A percentile compares a stretch with the other conserved stretches of the same genome.
Conservation (phyloP, 2,797 vertebrate genomes). For the Rhadinocentrus ornatus region DNA sequence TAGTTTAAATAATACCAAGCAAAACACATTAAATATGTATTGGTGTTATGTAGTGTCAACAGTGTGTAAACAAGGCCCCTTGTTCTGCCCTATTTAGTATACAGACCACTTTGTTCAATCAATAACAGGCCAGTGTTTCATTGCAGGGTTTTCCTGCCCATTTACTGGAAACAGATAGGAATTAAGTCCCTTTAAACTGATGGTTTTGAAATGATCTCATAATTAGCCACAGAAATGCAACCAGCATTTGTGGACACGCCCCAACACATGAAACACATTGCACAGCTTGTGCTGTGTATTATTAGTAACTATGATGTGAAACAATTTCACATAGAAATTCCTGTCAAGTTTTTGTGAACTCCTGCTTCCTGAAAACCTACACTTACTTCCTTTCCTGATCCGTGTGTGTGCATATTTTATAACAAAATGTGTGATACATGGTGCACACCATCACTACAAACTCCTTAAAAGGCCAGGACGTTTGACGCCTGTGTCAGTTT, state of each 20-base stretch:
- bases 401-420: slow-evolving; percentile 2
- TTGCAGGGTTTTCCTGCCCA: slow-evolving; percentile 3
- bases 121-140: slow-evolving; percentile 33
- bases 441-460: not conserved
- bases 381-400: slow-evolving; percentile 7
- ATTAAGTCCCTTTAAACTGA: not conserved
- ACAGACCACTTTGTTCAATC: slow-evolving; percentile 42
- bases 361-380: slow-evolving; percentile 30
- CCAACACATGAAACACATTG: slow-evolving; percentile 1
- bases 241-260: slow-evolving; percentile 4
- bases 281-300: not conserved
- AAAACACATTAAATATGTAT: not conserved
- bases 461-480: not conserved
- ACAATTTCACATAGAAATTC: slow-evolving; percentile 6
- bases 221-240: slow-evolving; percentile 11
- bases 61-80: slow-evolving; percentile 45
- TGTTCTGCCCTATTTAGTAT: slow-evolving; percentile 28
- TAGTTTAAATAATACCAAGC: not conserved
- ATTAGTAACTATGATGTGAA: slow-evolving; percentile 43
- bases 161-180: not conserved
- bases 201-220: slow-evolving; percentile 6
- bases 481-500: not conserved
- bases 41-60: slow-evolving; percentile 12
- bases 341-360: slow-evolving; percentile 42
- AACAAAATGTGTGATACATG: slow-evolving; percentile 7